A percentile compares a stretch with the other conserved stretches of the same genome.
These are phyloP conservation scores for Thryonomys swinderianus DNA, from an alignment of 2,113 vertebrate genomes.

Conservation along the genomic window DNA sequence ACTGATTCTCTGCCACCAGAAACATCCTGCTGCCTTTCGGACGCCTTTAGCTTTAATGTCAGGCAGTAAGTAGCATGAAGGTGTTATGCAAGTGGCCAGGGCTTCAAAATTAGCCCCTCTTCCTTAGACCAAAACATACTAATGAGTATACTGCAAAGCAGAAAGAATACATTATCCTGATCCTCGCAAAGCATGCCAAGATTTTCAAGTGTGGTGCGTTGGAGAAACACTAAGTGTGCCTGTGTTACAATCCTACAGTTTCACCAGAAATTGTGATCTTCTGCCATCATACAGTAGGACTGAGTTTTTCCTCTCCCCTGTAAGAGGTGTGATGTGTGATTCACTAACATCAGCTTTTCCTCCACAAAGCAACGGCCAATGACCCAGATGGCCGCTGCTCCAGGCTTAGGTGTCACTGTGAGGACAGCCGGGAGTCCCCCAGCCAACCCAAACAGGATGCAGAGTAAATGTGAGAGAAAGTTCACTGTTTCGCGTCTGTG, in stretches of 20 bases:
- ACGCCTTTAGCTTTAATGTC: not conserved
- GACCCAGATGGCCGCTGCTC: not conserved
- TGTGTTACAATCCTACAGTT: accelerated
- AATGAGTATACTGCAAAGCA: not conserved
- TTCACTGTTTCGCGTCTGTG: not conserved
- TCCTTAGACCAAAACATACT: not conserved
- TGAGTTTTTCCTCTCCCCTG: too few relatives aligned
- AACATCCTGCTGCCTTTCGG: not conserved
- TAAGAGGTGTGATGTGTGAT: not conserved
- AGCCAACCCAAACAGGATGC: not conserved
- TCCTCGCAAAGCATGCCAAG: not conserved
- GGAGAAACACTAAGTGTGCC: not conserved
- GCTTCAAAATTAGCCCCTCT: not conserved
- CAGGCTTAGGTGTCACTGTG: not conserved
- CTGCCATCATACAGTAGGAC: not conserved
- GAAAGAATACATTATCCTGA: not conserved
- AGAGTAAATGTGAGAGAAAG: not conserved
- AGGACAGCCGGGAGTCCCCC: not conserved
- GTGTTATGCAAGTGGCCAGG: not conserved
- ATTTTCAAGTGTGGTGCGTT: not conserved
- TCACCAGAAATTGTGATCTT: not conserved
- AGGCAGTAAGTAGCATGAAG: not conserved
- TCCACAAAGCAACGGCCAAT: not conserved
- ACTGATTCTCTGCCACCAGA: not conserved
- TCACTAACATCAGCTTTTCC: not conserved